Base-by-base conservation (phyloP, 2,797 vertebrate species). In the Pseudochaenichthys georgianus region DNA sequence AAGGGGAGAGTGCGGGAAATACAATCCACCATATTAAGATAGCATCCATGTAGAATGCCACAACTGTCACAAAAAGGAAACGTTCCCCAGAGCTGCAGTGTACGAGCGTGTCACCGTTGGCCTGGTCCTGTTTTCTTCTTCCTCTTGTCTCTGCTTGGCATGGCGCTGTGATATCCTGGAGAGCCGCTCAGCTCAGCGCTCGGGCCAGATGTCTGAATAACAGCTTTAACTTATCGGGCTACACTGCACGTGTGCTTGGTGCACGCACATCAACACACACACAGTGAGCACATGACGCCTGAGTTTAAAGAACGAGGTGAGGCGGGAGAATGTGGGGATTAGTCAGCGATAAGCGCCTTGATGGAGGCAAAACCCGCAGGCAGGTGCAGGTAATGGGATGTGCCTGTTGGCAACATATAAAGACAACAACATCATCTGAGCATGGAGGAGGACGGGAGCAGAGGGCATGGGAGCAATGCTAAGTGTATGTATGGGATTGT, bases 141-240 rank as follows among this genome's bases (percentile, higher is more conserved):
- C 77, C 8, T 86, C 77, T 84, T 86, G 81, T 88, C 72, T 80
- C 73, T 84, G 75, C 85, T 47, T 88, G 89, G 87, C 91, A 86
- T 61, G 48, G 4, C 61, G 71, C 70, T 82, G 81, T 83, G 87
- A 91, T 88, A 88, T 92, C 88, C 85, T 89, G 87, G 88, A 92
- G 84, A 89, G 87, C 85, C 64, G 48, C 74, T 83, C 34, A 81
- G 78, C 73, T 34, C 75, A 62, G 71, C 65, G n/a, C 77, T 81
- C 75, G 54, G 78, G 76, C 90, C 91, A 92, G 88, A 92, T 89
- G 86, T 92, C 88, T 87, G 76, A 71, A 83, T 78, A 90, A 88
- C 69, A 80, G 65, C 45, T 75, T 89, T 82, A 91, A 87, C 81
- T 86, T 86, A 85, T 91, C 83, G 85, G 83, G 78, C 84, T 72